Evolutionary conservation across 2,113 vertebrate species (phyloP).

Genomic region (Leptobrachium leishanense): DNA sequence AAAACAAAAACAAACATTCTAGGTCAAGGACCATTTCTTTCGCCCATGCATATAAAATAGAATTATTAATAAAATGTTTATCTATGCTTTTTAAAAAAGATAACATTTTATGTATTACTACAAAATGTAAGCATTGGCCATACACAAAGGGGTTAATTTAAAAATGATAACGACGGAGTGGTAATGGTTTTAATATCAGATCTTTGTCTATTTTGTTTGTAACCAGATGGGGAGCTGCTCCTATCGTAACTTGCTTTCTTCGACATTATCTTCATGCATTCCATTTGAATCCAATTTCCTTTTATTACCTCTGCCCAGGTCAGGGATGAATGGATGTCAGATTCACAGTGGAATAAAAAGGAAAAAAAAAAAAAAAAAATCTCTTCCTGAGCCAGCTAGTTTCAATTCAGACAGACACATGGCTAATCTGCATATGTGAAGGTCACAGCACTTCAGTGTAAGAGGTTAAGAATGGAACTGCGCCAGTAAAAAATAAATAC

Average conservation of each 20-base stretch:
- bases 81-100: background rate
- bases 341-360: conserved; percentile 62
- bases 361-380: conserved; percentile 54
- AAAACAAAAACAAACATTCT: too few species aligned
- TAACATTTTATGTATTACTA: too few species aligned
- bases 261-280: conserved; percentile 52
- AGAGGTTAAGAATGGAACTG: conserved; percentile 72
- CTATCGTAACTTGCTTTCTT: conserved; percentile 27
- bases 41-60: too few species aligned
- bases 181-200: conserved; percentile 15
- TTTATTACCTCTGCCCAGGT: conserved; percentile 66
- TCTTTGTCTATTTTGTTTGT: conserved; percentile 4
- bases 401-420: conserved; percentile 75
- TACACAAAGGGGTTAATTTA: conserved; percentile 2
- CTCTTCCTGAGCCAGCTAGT: conserved; percentile 68
- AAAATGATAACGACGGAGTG: background rate
- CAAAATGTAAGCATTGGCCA: too few species aligned
- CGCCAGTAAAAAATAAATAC: conserved; percentile 60
- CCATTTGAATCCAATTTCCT: conserved; percentile 65
- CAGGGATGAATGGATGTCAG: conserved; percentile 71
- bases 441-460: conserved; percentile 75
- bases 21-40: too few species aligned
- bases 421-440: conserved; percentile 93
- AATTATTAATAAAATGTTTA: too few species aligned
- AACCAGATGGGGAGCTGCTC: conserved; percentile 37